Evolutionary conservation across 2,113 vertebrate species (phyloP).

Genomic region (Mobula hypostoma): DNA sequence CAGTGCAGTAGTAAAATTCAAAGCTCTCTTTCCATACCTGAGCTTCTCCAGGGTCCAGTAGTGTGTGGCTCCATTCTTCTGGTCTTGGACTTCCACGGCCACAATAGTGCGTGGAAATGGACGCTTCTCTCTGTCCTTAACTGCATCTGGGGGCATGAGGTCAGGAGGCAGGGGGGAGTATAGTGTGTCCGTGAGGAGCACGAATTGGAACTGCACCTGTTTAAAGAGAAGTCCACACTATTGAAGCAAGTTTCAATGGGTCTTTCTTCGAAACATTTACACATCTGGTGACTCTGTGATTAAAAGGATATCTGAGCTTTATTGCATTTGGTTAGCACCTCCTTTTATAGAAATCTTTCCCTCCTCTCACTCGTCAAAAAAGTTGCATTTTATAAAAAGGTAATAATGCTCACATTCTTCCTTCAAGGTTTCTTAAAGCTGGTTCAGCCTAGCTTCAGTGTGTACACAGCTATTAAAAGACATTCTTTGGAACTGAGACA

Average conservation of each 20-base stretch:
- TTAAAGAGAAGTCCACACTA: neutral
- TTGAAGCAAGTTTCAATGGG: neutral
- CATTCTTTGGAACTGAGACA: neutral
- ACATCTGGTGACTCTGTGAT: neutral
- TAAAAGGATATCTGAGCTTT: neutral
- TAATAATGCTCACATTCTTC: neutral
- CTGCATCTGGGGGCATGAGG: conserved; percentile 72
- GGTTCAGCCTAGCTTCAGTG: neutral
- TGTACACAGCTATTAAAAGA: neutral
- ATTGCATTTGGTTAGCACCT: neutral
- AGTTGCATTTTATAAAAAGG: neutral
- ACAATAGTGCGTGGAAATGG: conserved; percentile 90
- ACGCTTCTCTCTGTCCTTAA: conserved; percentile 73
- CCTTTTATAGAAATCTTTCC: neutral
- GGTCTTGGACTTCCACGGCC: conserved; percentile 93
- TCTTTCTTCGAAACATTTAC: neutral
- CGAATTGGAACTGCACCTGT: conserved; percentile 98
- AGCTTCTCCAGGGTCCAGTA: conserved; percentile 96
- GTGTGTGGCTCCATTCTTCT: conserved; percentile 92
- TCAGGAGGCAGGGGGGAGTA: conserved; percentile 91
- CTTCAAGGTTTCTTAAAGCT: neutral
- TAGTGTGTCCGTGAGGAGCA: conserved; percentile 86
- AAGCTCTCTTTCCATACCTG: conserved; percentile 57
- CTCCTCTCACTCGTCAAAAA: neutral
- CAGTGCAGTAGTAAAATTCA: too few relatives aligned